Percentiles rank a stretch among this genome's conserved stretches.
Conservation (phyloP, 2,888 invertebrate genomes). For the Acleris literana region DNA sequence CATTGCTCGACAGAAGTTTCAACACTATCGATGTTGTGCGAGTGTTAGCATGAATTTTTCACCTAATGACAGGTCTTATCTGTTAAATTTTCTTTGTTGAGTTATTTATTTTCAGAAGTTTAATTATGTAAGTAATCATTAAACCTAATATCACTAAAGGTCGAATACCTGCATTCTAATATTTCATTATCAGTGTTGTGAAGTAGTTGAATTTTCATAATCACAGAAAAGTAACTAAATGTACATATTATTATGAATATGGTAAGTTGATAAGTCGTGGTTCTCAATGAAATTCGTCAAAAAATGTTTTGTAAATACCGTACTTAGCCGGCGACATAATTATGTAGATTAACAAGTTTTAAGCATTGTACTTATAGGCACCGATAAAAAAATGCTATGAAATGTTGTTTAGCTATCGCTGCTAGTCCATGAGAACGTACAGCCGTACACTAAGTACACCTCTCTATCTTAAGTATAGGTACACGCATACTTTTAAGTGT, state of each 20-base stretch:
- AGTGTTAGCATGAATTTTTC: no score
- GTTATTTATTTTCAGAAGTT: no score
- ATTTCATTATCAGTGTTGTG: slow-evolving; percentile 28
- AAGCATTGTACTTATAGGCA: slow-evolving; percentile 4
- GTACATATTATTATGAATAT: slow-evolving; percentile 10
- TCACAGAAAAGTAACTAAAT: slow-evolving; percentile 15
- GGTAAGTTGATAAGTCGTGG: neutral
- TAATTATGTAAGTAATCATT: neutral
- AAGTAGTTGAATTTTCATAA: slow-evolving; percentile 23
- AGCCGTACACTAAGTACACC: no score
- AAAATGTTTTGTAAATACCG: slow-evolving; percentile 52
- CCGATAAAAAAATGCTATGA: slow-evolving; percentile 43
- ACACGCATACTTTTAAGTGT: neutral
- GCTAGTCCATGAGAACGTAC: slow-evolving; percentile 24
- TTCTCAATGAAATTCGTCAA: neutral
- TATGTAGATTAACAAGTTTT: slow-evolving; percentile 40
- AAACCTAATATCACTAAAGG: neutral
- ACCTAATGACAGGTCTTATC: no score
- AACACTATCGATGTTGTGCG: no score
- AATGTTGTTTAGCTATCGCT: slow-evolving; percentile 55
- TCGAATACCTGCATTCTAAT: no score
- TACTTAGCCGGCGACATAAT: slow-evolving; percentile 44
- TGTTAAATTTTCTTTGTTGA: no score
- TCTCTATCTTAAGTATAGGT: no score
- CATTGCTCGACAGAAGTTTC: no score